Conservation (phyloP, 2,113 vertebrate genomes). For the Dasyornis broadbenti region DNA sequence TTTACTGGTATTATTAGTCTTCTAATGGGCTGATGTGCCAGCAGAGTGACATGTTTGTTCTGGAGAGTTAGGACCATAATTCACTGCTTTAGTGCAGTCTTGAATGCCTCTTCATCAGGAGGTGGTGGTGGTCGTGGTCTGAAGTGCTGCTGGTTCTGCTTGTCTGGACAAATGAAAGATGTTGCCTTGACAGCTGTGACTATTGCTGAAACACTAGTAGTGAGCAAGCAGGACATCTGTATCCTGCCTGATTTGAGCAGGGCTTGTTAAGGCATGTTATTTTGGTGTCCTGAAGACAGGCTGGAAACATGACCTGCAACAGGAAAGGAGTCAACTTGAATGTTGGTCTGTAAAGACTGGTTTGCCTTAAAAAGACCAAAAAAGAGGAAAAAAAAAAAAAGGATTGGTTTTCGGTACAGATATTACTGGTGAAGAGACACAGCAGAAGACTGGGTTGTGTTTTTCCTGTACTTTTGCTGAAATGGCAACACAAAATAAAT, state of each 20-base stretch:
- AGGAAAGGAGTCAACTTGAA: not conserved
- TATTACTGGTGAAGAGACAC: not conserved
- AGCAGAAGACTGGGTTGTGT: not conserved
- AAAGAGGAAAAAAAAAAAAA: not conserved
- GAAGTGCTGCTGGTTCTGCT: not conserved
- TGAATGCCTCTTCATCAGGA: not conserved
- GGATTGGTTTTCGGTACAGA: not conserved
- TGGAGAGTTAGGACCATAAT: not conserved
- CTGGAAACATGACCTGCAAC: not conserved
- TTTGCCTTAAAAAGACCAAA: not conserved
- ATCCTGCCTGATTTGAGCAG: accelerated
- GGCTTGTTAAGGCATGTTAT: not conserved
- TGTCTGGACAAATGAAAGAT: not conserved
- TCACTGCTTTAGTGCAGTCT: not conserved
- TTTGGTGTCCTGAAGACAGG: not conserved
- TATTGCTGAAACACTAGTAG: not conserved
- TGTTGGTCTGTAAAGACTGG: not conserved
- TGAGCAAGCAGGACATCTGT: not conserved
- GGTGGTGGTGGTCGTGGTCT: not conserved
- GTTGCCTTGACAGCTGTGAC: not conserved
- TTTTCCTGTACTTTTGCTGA: not conserved
- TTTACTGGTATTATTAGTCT: not conserved
- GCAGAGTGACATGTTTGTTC: not conserved
- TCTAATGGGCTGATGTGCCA: not conserved
- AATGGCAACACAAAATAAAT: not conserved